Evolutionary conservation across 2,797 vertebrate genomes (phyloP).

Genomic region (Tinamus major): DNA sequence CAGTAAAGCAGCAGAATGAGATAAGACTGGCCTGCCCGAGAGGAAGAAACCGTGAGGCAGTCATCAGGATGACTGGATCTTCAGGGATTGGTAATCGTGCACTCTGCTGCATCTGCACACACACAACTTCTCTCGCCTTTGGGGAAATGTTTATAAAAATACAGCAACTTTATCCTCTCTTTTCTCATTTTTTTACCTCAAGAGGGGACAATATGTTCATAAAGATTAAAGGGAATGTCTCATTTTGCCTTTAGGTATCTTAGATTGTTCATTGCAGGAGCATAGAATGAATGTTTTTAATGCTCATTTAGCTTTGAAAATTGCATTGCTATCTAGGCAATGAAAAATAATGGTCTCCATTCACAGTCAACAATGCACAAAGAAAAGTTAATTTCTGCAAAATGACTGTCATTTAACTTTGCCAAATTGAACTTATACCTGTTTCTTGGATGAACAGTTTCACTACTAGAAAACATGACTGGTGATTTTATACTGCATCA

Average conservation of each 20-base stretch:
- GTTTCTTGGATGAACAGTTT: constrained; percentile 47
- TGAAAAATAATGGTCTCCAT: constrained; percentile 56
- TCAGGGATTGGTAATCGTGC: neutral
- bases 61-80: neutral
- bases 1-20: neutral
- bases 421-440: constrained; percentile 43
- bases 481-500: neutral
- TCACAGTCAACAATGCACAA: constrained; percentile 64
- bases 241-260: constrained; percentile 5
- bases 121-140: neutral
- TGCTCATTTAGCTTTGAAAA: constrained; percentile 67
- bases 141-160: neutral
- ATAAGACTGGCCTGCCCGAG: neutral
- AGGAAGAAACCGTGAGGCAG: neutral
- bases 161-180: neutral
- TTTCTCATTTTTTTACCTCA: constrained; percentile 37
- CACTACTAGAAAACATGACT: constrained; percentile 15
- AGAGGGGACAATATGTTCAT: constrained; percentile 4
- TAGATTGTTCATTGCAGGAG: constrained; percentile 34
- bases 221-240: constrained; percentile 46
- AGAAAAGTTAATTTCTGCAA: constrained; percentile 65
- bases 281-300: constrained; percentile 48
- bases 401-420: constrained; percentile 55
- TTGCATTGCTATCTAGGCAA: constrained; percentile 48
- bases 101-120: neutral